These are phyloP conservation scores for Callithrix jacchus DNA, from an alignment of 2,113 vertebrate species.

Conservation along the genomic window DNA sequence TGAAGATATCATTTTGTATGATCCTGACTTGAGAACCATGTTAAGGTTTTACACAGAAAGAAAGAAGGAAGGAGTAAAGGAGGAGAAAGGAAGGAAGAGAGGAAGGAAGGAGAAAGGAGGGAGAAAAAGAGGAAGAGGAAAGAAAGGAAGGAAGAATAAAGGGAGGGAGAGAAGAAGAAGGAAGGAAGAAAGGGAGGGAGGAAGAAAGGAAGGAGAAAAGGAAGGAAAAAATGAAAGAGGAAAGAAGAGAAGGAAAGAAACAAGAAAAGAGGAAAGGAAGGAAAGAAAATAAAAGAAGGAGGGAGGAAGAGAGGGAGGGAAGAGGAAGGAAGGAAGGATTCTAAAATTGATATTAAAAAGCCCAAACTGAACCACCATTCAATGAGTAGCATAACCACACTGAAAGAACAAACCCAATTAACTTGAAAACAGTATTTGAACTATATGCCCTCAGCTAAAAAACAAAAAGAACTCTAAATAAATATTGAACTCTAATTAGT, in stretches of 20 bases:
- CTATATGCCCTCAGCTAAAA: constrained; percentile 11
- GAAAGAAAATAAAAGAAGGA: background rate
- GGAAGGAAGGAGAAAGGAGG: no score
- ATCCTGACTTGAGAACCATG: background rate
- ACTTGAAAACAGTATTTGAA: constrained; percentile 44
- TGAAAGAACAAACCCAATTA: constrained; percentile 42
- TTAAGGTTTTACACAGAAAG: background rate
- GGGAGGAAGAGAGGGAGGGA: background rate
- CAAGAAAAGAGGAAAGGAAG: background rate
- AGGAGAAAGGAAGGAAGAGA: no score
- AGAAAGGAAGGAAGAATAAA: no score
- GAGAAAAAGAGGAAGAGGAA: no score
- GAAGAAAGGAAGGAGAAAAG: background rate
- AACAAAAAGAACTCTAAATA: constrained; percentile 31
- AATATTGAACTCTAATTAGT: constrained; percentile 61
- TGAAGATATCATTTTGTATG: background rate
- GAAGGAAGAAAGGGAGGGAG: no score
- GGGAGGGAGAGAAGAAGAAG: no score
- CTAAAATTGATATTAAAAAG: constrained; percentile 27
- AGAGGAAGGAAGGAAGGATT: background rate
- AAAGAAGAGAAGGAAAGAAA: background rate
- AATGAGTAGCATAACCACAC: background rate
- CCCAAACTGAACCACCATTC: background rate
- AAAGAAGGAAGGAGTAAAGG: background rate
- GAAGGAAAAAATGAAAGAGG: background rate